Evolutionary conservation across 2,888 invertebrate genomes (phyloP).

Genomic region (Melanophora roralis): DNA sequence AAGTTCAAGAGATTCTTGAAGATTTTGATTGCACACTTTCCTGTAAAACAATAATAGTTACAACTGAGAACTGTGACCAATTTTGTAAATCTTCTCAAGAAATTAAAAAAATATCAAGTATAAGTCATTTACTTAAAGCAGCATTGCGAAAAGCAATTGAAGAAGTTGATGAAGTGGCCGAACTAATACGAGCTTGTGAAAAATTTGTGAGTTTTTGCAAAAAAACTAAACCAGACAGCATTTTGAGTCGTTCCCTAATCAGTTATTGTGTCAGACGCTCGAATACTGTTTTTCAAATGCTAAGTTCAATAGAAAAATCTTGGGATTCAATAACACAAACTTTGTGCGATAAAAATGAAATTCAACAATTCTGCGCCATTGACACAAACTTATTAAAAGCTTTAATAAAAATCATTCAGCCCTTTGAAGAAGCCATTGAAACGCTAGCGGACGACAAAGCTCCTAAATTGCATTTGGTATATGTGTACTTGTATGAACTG

Average conservation of each 20-base stretch:
- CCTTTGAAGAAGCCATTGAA: conserved; percentile 21
- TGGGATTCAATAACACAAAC: neutral
- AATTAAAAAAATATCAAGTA: neutral
- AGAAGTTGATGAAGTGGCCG: neutral
- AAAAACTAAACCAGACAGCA: neutral
- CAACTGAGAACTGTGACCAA: neutral
- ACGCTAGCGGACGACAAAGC: neutral
- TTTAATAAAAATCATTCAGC: neutral
- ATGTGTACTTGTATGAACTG: conserved; percentile 15
- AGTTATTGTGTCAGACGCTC: neutral
- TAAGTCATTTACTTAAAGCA: neutral
- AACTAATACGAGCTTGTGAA: neutral
- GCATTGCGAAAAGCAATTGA: neutral
- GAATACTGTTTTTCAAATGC: neutral
- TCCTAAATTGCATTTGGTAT: conserved; percentile 10
- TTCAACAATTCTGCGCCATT: neutral
- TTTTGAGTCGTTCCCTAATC: neutral
- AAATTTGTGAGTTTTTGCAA: neutral
- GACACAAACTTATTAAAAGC: neutral
- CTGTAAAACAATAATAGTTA: conserved; percentile 9
- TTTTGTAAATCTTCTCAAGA: neutral
- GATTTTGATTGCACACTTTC: conserved; percentile 2
- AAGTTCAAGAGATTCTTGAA: neutral
- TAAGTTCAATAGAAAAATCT: neutral
- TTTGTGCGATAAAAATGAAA: neutral